Evolutionary conservation across 23 tunicate species (phyloP), one percentile per base, ranked within the genome.

Genomic region (Diplosoma virens): DNA sequence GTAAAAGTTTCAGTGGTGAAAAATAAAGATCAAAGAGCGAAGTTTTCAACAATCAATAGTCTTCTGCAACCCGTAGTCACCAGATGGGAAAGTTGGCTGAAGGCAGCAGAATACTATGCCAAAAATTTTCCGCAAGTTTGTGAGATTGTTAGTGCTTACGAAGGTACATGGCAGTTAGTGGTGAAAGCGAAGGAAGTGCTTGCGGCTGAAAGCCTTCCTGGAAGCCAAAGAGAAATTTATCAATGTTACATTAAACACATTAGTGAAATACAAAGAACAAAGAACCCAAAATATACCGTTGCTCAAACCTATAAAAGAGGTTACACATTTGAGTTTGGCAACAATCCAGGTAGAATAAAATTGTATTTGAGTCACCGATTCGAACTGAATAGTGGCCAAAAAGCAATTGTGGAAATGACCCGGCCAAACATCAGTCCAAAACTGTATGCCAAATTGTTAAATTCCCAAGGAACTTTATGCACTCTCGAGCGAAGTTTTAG

Each of bases 31-130:
- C 78, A 34, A 72, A 72, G 78, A 72, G 78, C 61, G 48, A 72
- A 72, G 35, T 72, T 72, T 72, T 72, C 78, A 72, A 36, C 61
- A 47, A 72, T 72, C 78, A 48, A 72, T 61, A 72, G 81, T 58
- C 81, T 70, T 30, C 81, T 70, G 58, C 81, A 76, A 33, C 81
- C 81, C 6, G 71, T 76, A 20, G 68, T 76, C 68, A 76, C 81
- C 36, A n/a, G 71, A 76, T 76, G 71, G 81, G 71, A 48, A 58
- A 76, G 68, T 58, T 76, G 71, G 81, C 71, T 76, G 30, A 76
- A 72, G 48, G 81, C 81, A 58, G 68, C 68, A 58, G 48, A 76
- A 76, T 76, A 76, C 52, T 58, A 76, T 76, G 70, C 70, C 68
- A 58, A 58, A 76, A 76, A 76, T 17, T 32, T 73, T 59, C 67